Percentiles rank a stretch among this genome's conserved stretches.
phyloP scores from a whole-genome alignment of 2,113 vertebrate species.

The Pipra filicauda region DNA sequence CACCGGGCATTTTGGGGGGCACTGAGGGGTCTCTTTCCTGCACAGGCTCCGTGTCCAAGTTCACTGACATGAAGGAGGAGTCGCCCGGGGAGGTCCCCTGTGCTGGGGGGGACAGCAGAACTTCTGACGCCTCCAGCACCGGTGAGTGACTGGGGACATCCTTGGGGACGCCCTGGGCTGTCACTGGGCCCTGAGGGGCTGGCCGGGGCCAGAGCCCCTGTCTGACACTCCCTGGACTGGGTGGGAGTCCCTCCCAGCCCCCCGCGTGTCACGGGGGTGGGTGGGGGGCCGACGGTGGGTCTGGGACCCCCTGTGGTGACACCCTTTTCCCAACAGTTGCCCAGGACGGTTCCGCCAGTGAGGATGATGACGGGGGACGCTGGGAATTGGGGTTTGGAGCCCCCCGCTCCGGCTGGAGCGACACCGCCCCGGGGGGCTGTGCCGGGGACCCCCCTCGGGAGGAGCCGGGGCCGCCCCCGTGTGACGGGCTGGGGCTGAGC shows the following conservation, averaged over 20 bases:
- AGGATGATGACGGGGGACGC: rapidly evolving
- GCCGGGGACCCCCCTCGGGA: rapidly evolving
- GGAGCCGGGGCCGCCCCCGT: background rate
- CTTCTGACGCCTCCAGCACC: background rate
- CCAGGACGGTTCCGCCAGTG: background rate
- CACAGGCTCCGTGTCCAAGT: background rate
- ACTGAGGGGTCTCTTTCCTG: background rate
- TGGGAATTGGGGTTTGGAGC: rapidly evolving
- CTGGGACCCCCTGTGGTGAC: too few species aligned
- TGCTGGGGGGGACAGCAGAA: rapidly evolving
- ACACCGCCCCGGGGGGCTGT: background rate
- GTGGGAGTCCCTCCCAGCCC: too few species aligned
- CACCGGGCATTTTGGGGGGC: rapidly evolving
- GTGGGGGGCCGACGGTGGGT: background rate
- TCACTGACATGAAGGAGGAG: background rate
- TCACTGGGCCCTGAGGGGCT: background rate
- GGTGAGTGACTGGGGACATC: background rate
- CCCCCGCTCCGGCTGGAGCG: background rate
- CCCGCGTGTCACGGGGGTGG: background rate
- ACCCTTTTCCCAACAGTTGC: background rate
- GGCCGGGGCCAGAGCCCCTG: background rate
- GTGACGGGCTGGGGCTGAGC: background rate
- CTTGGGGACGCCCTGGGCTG: background rate
- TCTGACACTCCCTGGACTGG: background rate
- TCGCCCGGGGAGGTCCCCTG: rapidly evolving